Base-by-base conservation (phyloP, 2,888 invertebrate genomes). In the Pyrrhia umbra region DNA sequence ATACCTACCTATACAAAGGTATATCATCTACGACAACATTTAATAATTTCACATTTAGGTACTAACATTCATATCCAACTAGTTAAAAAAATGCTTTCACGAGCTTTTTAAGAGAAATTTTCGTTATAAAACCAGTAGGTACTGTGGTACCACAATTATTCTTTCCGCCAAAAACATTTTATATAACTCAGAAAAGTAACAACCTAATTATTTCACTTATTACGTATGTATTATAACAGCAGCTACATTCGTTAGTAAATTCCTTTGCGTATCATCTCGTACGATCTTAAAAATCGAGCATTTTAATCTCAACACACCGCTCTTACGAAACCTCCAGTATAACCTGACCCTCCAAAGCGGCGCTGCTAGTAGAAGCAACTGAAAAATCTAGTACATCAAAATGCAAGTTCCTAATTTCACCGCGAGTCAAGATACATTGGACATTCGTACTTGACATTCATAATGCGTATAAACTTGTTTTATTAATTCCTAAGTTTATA, bases 161-260 rank as follows among this genome's bases (percentile, higher is more conserved):
- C 25, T 40, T 68, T 42, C 25, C 25, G 25, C 15, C 43, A 56
- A 64, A 71, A 58, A 51, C 39, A 58, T 47, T 68, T 40, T 9
- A 56, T 13, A 10, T 46, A 63, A 68, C 30, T 63, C 30, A 43
- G 62, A 72, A 66, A 50, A 51, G 43, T 46, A 60, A 69, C 73
- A 68, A 57, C 45, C 58, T 76, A 76, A 76, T 77, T 77, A 79
- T 75, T 69, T 75, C 56, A 75, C 75, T 63, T 73, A 64, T 65
- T 60, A 73, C 61, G 50, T 70, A 76, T 68, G 62, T 52, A 75
- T 50, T 71, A 66, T 67, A 75, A 67, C 67, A 57, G 37, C 60
- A 77, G 66, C 68, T 52, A 75, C 79, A 79, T 77, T 79, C 80
- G 72, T 79, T 77, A 79, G 80, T 67, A 72, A 72, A 79, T 79